Evolutionary conservation across 2,113 vertebrate genomes (phyloP).

Genomic region (Donacobius atricapilla): DNA sequence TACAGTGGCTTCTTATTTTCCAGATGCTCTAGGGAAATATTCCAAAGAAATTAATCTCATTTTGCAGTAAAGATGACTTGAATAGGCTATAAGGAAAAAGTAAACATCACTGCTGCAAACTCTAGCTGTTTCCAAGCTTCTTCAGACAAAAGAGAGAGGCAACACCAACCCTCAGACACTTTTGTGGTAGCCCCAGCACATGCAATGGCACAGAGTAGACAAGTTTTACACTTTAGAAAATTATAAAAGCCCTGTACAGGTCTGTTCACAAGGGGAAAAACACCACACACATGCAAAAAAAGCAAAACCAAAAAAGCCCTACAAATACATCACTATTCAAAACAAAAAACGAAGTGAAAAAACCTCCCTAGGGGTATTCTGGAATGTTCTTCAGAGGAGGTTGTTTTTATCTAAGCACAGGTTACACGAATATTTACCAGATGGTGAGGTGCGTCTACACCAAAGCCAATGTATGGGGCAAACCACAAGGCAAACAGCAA

Average conservation of each 20-base stretch:
- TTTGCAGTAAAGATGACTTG: neutral
- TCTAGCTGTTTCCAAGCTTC: neutral
- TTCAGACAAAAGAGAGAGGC: neutral
- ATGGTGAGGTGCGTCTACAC: neutral
- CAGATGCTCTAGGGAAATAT: neutral
- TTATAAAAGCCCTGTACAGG: neutral
- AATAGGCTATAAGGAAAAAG: neutral
- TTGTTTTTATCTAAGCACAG: neutral
- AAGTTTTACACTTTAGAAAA: neutral
- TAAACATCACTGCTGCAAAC: neutral
- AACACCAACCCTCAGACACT: neutral
- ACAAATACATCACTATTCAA: neutral
- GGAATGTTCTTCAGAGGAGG: neutral
- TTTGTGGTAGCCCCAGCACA: neutral
- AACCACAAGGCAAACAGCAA: neutral
- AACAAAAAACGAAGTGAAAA: neutral
- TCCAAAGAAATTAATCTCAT: neutral
- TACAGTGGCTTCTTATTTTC: neutral
- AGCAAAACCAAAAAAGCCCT: neutral
- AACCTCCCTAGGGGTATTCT: neutral
- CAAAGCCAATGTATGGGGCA: neutral
- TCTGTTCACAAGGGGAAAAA: neutral
- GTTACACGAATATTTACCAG: neutral
- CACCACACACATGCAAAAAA: neutral
- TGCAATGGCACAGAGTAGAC: neutral